These are phyloP conservation scores for Lysiphlebus fabarum DNA, from an alignment of 1,140 invertebrate species.

Conservation along the genomic window DNA sequence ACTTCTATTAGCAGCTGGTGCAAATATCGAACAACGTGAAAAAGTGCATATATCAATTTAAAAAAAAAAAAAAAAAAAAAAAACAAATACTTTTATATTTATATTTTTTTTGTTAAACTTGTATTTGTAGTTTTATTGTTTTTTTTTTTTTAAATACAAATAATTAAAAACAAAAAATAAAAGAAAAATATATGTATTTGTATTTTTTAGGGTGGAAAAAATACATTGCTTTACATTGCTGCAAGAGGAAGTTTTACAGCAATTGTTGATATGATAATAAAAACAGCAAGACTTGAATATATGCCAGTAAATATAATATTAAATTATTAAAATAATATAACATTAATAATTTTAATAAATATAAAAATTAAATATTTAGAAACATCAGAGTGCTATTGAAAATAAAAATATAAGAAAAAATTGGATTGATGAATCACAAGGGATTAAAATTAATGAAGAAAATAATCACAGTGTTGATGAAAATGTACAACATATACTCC, in stretches of 20 bases:
- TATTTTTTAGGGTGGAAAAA: constrained; percentile 56
- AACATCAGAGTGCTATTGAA: constrained; percentile 42
- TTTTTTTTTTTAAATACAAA: background rate
- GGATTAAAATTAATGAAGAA: constrained; percentile 34
- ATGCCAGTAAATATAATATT: constrained; percentile 28
- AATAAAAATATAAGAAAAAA: constrained; percentile 39
- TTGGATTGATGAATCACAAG: constrained; percentile 37
- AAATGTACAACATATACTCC: constrained; percentile 59
- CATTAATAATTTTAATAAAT: constrained; percentile 1
- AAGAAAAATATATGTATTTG: constrained; percentile 15
- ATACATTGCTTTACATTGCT: constrained; percentile 67
- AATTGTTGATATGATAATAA: constrained; percentile 81
- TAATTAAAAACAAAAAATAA: background rate
- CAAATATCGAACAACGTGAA: constrained; percentile 64
- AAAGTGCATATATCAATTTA: constrained; percentile 50
- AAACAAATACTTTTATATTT: constrained; percentile 12
- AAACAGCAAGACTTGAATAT: constrained; percentile 65
- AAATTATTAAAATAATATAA: constrained; percentile 15
- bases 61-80: constrained; percentile 4
- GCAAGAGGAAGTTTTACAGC: constrained; percentile 79
- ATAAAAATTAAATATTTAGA: constrained; percentile 37
- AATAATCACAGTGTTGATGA: constrained; percentile 40
- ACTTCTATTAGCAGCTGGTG: constrained; percentile 62
- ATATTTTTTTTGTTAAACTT: background rate
- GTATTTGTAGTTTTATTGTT: background rate